phyloP scores from a whole-genome alignment of 2,113 vertebrate species.

The Oncorhynchus kisutch region DNA sequence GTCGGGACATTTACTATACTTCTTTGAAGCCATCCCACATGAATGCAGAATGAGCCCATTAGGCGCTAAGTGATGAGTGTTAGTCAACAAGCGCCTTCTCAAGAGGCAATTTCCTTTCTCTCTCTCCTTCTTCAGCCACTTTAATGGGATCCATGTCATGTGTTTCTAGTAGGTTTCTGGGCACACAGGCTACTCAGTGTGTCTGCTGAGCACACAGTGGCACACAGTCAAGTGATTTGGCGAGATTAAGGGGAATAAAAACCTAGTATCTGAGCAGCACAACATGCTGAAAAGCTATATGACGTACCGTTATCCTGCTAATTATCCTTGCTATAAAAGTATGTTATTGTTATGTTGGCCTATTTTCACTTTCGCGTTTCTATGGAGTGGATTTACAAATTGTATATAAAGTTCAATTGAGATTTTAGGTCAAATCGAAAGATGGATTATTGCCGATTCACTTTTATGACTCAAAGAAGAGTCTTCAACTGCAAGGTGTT shows the following conservation, averaged over 20 bases:
- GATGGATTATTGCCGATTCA: neutral
- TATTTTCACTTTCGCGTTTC: no score
- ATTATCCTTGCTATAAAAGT: neutral
- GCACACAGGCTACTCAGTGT: neutral
- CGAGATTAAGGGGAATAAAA: conserved; percentile 11
- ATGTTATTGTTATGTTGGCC: neutral
- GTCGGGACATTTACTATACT: no score
- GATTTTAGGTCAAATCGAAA: neutral
- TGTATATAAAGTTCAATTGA: neutral
- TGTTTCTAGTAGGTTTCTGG: neutral
- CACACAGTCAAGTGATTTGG: neutral
- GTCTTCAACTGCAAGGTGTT: no score
- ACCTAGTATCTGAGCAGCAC: conserved; percentile 46
- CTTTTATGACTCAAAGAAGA: no score
- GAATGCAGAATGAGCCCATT: neutral
- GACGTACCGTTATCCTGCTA: no score
- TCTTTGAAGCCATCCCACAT: no score
- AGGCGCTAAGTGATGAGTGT: neutral
- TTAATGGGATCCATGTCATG: neutral
- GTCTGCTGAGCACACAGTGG: neutral
- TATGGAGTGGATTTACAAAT: neutral
- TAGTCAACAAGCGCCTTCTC: neutral
- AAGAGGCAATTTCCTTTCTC: neutral
- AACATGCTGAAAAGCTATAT: conserved; percentile 19
- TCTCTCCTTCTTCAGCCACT: neutral